Percentiles rank a stretch among this genome's conserved stretches.
Evolutionary conservation across 2,797 vertebrate genomes (phyloP).

Genomic region (Gymnothorax javanicus): DNA sequence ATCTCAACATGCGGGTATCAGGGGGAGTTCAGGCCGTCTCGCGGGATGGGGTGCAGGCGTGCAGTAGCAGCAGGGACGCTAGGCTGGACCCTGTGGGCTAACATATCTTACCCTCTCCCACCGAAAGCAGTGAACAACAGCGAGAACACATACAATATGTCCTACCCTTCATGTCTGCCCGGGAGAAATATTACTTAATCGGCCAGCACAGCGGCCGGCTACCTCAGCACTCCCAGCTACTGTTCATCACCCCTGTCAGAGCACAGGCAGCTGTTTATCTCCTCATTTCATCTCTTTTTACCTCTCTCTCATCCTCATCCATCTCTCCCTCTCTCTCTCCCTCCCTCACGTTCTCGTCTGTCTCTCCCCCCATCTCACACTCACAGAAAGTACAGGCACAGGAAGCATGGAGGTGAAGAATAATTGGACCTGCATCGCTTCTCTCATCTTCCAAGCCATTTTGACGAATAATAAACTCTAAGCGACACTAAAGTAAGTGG

Average conservation of each 20-base stretch:
- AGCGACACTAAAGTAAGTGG: neutral
- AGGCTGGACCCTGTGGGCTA: slow-evolving; percentile 36
- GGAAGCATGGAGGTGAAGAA: too few species aligned
- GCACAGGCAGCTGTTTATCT: slow-evolving; percentile 53
- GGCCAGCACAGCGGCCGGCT: slow-evolving; percentile 53
- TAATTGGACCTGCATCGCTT: too few species aligned
- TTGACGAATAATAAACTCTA: too few species aligned
- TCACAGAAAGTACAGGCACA: too few species aligned
- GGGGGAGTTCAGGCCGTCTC: too few species aligned
- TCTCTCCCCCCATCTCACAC: neutral
- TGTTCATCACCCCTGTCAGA: slow-evolving; percentile 49
- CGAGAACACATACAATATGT: slow-evolving; percentile 45
- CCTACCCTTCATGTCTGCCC: slow-evolving; percentile 31
- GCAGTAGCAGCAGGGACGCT: neutral
- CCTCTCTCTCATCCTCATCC: neutral
- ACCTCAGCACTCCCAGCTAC: slow-evolving; percentile 58
- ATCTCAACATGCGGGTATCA: too few species aligned
- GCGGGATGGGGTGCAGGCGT: too few species aligned
- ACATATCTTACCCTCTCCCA: slow-evolving; percentile 43
- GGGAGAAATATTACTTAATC: slow-evolving; percentile 64
- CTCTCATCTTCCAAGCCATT: too few species aligned
- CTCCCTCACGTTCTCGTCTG: neutral
- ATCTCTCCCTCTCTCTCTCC: neutral
- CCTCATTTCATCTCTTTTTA: slow-evolving; percentile 55
- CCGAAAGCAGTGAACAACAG: neutral